Evolutionary conservation across 2,113 vertebrate species (phyloP).

Genomic region (Crotalus helleri): DNA sequence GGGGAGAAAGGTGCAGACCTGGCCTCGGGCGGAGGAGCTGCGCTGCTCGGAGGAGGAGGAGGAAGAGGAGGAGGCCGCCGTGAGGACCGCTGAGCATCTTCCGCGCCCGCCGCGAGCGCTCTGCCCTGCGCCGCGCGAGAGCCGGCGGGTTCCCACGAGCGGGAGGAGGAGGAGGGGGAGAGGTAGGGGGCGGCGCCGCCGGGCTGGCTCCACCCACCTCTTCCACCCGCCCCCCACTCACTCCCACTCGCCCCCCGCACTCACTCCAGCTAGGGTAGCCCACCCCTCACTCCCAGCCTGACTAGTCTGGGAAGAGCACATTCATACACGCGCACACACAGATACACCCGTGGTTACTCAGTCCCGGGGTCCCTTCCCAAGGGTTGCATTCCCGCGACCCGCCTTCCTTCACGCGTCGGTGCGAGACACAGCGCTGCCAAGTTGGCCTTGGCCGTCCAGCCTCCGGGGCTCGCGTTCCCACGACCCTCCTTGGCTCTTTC

Average conservation of each 20-base stretch:
- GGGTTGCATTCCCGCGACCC: neutral
- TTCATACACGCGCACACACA: too few species aligned
- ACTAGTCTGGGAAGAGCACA: neutral
- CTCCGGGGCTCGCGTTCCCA: neutral
- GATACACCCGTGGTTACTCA: neutral
- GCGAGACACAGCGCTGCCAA: neutral
- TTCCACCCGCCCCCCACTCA: too few species aligned
- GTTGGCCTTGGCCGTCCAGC: neutral
- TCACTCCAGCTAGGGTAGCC: neutral
- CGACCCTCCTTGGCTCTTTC: neutral
- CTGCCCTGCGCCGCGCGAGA: neutral
- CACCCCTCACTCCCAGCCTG: too few species aligned
- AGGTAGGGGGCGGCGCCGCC: neutral
- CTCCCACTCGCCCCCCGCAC: too few species aligned
- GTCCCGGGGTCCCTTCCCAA: neutral
- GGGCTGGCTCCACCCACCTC: neutral
- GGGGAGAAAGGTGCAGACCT: neutral
- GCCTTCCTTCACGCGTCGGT: neutral
- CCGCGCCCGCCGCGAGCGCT: constrained; percentile 11
- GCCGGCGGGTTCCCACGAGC: constrained; percentile 16
- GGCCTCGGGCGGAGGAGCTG: neutral
- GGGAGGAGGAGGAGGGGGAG: neutral
- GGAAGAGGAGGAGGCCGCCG: neutral
- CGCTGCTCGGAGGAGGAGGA: neutral
- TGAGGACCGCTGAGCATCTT: neutral